Conservation (phyloP, 2,113 vertebrate genomes). For the Ailuropoda melanoleuca region DNA sequence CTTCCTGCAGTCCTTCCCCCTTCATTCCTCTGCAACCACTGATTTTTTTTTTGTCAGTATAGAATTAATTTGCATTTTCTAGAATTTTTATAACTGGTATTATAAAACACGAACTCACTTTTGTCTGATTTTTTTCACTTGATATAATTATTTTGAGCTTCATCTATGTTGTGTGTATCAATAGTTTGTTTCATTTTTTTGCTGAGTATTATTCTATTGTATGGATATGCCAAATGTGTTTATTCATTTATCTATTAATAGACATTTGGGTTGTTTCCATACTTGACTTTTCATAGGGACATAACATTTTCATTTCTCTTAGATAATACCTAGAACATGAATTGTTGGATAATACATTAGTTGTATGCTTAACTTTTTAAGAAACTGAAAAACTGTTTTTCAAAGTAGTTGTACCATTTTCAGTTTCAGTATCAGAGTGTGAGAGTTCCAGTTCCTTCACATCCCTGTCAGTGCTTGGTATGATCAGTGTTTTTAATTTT, state of each 20-base stretch:
- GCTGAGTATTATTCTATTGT: neutral
- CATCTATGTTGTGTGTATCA: neutral
- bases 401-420: neutral
- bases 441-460: neutral
- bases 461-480: neutral
- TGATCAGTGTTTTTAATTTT: neutral
- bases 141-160: neutral
- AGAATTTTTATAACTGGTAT: neutral
- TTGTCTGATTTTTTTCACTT: neutral
- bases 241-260: neutral
- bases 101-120: neutral
- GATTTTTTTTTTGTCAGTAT: neutral
- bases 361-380: neutral
- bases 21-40: neutral
- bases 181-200: neutral
- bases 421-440: neutral
- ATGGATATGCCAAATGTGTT: neutral
- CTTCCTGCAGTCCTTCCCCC: neutral
- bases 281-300: neutral
- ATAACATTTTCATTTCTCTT: neutral
- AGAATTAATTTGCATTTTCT: neutral
- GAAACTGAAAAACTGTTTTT: neutral
- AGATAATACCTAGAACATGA: neutral
- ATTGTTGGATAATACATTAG: neutral
- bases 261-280: neutral